Evolutionary conservation across 1,140 invertebrate genomes (phyloP).

Genomic region (Hesperophylax magnus): DNA sequence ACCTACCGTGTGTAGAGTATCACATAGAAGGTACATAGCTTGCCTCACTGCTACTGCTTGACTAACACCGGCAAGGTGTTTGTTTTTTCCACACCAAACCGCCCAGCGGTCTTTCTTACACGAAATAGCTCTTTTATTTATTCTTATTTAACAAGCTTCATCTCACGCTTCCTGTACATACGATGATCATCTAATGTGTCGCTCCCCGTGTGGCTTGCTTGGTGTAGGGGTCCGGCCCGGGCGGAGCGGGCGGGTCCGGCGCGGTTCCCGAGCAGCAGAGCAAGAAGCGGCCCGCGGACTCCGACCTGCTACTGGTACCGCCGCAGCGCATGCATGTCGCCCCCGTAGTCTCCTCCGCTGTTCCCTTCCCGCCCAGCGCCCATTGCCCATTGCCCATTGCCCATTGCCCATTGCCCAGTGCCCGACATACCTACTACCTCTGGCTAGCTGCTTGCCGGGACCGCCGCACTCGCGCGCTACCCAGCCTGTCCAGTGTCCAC

Average conservation of each 20-base stretch:
- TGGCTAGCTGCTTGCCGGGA: constrained; percentile 49
- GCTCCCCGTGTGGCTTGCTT: constrained; percentile 59
- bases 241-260: constrained; percentile 62
- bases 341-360: constrained; percentile 37
- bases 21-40: constrained; percentile 8
- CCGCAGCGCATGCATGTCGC: constrained; percentile 69
- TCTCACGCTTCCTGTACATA: constrained; percentile 22
- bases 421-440: background rate
- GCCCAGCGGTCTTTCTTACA: background rate
- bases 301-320: constrained; percentile 94
- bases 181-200: constrained; percentile 30
- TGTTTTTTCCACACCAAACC: no score
- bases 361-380: no score
- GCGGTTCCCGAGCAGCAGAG: constrained; percentile 79
- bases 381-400: no score
- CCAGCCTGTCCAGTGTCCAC: no score
- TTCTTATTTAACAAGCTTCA: no score
- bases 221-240: constrained; percentile 59
- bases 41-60: constrained; percentile 25
- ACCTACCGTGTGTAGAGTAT: no score
- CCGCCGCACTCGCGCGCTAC: constrained; percentile 40
- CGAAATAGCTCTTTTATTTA: background rate
- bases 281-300: constrained; percentile 82
- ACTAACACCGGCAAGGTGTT: constrained; percentile 9
- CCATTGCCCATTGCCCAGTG: no score